These are phyloP conservation scores for Lutraria lutraria DNA, from an alignment of 2,888 invertebrate species.

Conservation along the genomic window DNA sequence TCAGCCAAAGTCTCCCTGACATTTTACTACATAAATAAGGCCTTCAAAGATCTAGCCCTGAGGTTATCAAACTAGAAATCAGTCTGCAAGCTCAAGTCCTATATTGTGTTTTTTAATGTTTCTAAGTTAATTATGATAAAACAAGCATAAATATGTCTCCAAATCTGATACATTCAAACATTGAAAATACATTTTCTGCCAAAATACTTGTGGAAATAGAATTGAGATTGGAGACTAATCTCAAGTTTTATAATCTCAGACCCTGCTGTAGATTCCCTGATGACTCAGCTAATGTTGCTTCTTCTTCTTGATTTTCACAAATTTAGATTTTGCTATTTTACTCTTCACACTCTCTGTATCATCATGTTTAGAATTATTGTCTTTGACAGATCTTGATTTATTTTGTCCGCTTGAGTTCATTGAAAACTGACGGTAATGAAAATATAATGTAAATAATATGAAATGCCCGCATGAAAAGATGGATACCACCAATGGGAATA, in stretches of 20 bases:
- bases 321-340: slow-evolving; percentile 33
- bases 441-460: slow-evolving; percentile 87
- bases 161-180: no score
- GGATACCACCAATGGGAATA: slow-evolving; percentile 93
- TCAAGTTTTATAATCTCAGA: no score
- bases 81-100: no score
- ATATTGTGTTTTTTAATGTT: no score
- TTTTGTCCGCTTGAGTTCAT: neutral
- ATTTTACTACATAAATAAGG: neutral
- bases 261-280: neutral
- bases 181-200: no score
- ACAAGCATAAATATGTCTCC: no score
- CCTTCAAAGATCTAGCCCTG: no score
- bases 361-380: slow-evolving; percentile 16
- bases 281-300: slow-evolving; percentile 32
- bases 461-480: slow-evolving; percentile 94
- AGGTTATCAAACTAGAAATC: no score
- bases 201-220: no score
- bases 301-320: slow-evolving; percentile 42
- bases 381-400: slow-evolving; percentile 11
- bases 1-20: no score
- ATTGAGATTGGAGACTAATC: no score
- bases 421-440: slow-evolving; percentile 81
- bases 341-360: neutral
- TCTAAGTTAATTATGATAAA: no score